A percentile compares a stretch with the other conserved stretches of the same genome.
phyloP scores from a whole-genome alignment of 2,888 invertebrate genomes.

The Stenotaenia linearis region DNA sequence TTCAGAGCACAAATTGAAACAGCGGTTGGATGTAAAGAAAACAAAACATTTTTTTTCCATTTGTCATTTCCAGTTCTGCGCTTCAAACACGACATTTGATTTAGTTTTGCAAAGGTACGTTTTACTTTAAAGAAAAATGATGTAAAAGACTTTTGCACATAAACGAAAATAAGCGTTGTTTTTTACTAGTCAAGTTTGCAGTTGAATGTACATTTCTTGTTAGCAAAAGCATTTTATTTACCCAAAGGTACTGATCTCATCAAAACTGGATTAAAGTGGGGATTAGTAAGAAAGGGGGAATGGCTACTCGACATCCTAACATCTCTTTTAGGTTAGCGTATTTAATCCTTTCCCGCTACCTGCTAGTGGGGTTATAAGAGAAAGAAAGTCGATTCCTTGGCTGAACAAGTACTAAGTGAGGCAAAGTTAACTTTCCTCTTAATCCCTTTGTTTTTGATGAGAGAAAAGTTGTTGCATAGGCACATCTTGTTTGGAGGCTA shows the following conservation, averaged over 20 bases:
- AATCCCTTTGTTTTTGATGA: slow-evolving; percentile 13
- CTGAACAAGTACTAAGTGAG: slow-evolving; percentile 15
- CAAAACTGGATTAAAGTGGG: slow-evolving; percentile 11
- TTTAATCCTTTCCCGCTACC: slow-evolving; percentile 9
- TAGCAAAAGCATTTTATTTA: not conserved
- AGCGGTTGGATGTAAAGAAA: not conserved
- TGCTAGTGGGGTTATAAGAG: not conserved
- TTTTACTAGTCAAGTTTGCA: not conserved
- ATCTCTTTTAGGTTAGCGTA: slow-evolving; percentile 1
- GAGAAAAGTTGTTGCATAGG: slow-evolving; percentile 9
- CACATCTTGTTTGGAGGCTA: not conserved
- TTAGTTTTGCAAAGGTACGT: too few relatives aligned
- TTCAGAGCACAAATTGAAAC: not conserved
- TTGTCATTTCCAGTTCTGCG: too few relatives aligned
- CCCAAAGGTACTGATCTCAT: slow-evolving; percentile 19
- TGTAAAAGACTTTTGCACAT: too few relatives aligned
- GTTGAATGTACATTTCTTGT: slow-evolving; percentile 6
- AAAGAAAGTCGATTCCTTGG: slow-evolving; percentile 11
- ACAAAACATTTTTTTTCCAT: not conserved
- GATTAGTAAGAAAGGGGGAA: not conserved
- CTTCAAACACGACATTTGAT: too few relatives aligned
- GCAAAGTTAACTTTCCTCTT: slow-evolving; percentile 10
- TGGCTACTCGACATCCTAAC: slow-evolving; percentile 19
- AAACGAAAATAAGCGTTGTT: too few relatives aligned
- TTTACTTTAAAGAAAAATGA: too few relatives aligned